Percentiles rank a stretch among this genome's conserved stretches.
phyloP scores from a whole-genome alignment of 2,888 invertebrate species.

The Creontiades dilutus region DNA sequence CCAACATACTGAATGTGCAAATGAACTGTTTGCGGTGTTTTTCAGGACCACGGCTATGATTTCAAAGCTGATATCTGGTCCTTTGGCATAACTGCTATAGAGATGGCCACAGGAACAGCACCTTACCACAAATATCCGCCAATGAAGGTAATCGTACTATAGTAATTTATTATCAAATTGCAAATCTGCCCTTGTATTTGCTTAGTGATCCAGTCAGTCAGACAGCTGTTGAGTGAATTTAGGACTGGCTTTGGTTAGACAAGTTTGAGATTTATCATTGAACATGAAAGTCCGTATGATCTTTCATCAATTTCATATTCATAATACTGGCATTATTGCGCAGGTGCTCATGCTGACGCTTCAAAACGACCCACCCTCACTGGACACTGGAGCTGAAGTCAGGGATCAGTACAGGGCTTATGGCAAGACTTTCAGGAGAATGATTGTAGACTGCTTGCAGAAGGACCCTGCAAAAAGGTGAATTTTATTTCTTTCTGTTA shows the following conservation, averaged over 20 bases:
- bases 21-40: slow-evolving; percentile 71
- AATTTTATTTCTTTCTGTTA: background rate
- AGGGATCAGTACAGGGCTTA: slow-evolving; percentile 99
- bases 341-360: slow-evolving; percentile 95
- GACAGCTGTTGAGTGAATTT: too few species aligned
- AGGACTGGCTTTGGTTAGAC: too few species aligned
- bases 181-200: too few species aligned
- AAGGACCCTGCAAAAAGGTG: slow-evolving; percentile 93
- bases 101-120: slow-evolving; percentile 98
- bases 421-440: slow-evolving; percentile 97
- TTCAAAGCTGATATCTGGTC: slow-evolving; percentile 98
- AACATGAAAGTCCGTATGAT: too few species aligned
- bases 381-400: slow-evolving; percentile 96
- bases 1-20: too few species aligned
- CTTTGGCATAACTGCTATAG: slow-evolving; percentile 97
- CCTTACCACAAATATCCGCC: slow-evolving; percentile 99
- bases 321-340: background rate
- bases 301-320: background rate
- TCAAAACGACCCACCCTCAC: slow-evolving; percentile 97
- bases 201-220: too few species aligned
- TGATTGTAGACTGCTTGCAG: slow-evolving; percentile 97
- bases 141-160: slow-evolving; percentile 87
- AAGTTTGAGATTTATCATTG: too few species aligned
- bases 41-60: slow-evolving; percentile 96
- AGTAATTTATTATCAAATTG: too few species aligned